These are phyloP conservation scores for Aythya baeri DNA, from an alignment of 2,113 vertebrate species.

Conservation along the genomic window DNA sequence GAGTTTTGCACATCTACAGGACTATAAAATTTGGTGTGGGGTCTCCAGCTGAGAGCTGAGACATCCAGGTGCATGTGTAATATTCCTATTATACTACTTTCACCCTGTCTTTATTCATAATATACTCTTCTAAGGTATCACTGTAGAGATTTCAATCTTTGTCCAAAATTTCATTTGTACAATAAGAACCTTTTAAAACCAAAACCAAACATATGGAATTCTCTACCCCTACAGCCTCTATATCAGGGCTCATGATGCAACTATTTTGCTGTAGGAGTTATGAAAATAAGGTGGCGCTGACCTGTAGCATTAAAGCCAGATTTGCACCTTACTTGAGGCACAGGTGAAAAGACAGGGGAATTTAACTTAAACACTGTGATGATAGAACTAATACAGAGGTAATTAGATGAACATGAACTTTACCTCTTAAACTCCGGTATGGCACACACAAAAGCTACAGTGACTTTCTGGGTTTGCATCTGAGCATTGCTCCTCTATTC, in stretches of 20 bases:
- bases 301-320: neutral
- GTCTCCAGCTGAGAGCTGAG: neutral
- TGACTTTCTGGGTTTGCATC: neutral
- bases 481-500: neutral
- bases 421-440: neutral
- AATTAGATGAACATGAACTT: neutral
- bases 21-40: neutral
- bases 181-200: neutral
- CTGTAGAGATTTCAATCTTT: neutral
- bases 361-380: neutral
- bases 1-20: neutral
- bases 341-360: neutral
- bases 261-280: neutral
- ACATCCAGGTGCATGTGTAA: rapidly evolving
- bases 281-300: neutral
- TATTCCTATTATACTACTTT: neutral
- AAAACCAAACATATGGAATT: neutral
- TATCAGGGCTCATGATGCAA: neutral
- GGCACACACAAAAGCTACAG: neutral
- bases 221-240: neutral
- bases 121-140: neutral
- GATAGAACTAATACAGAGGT: rapidly evolving
- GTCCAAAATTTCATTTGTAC: neutral
- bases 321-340: neutral
- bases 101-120: neutral